Conservation (phyloP, 1,140 invertebrate species). For the Anthonomus grandis region DNA sequence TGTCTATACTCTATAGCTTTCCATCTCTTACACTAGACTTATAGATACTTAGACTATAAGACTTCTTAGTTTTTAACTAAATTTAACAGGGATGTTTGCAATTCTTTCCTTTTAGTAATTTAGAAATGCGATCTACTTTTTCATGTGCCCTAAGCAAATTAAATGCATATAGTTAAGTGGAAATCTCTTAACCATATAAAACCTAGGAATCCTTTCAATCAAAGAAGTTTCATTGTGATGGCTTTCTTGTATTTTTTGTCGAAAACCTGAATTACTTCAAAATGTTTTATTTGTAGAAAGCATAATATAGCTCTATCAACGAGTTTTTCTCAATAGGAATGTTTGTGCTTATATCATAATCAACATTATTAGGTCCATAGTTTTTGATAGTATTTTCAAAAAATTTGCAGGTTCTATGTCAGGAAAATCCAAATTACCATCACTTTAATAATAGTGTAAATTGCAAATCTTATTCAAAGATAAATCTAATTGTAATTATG, state of each 20-base stretch:
- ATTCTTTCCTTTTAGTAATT: neutral
- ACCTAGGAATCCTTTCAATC: neutral
- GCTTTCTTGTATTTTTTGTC: neutral
- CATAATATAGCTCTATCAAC: constrained; percentile 1
- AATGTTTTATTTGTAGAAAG: neutral
- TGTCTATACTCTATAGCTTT: neutral
- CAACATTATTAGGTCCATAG: no score
- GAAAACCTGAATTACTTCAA: neutral
- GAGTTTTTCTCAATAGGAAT: no score
- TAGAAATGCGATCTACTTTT: neutral
- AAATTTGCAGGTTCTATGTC: no score
- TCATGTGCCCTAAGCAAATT: neutral
- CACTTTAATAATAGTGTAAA: no score
- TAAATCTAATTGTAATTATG: no score
- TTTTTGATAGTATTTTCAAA: no score
- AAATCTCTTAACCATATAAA: neutral
- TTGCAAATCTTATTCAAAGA: no score
- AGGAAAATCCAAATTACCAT: no score
- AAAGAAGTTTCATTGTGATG: neutral
- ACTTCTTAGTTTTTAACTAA: neutral
- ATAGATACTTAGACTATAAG: no score
- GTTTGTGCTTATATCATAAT: no score
- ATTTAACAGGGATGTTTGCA: neutral
- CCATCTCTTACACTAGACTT: neutral
- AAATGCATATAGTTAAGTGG: constrained; percentile 1